Base-by-base conservation (phyloP, 2,797 vertebrate species). In the Phyllotis vaccarum region DNA sequence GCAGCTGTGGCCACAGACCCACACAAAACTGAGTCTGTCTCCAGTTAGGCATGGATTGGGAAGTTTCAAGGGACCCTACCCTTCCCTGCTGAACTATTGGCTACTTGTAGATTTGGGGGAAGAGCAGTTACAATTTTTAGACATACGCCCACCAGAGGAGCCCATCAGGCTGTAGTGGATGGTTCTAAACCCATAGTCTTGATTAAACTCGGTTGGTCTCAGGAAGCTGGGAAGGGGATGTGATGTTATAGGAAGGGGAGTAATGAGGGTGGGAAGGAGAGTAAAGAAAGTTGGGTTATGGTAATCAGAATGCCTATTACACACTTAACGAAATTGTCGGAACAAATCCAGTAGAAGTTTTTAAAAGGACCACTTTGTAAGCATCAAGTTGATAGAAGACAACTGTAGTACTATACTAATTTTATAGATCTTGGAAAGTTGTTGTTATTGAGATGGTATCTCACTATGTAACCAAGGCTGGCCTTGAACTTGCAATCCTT, bases 391-490 rank as follows among this genome's bases (percentile, higher is more conserved):
- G 54, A 74, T 86, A 82, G 37, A 93, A 75, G 19, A 16, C 78
- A 94, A 91, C 74, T 94, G 5, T 17, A 74, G 5, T 81, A 72
- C 83, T 86, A 86, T 54, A 60, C 81, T 93, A 76, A 78, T 74
- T 96, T 96, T 95, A 82, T 78, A 95, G 17, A 60, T 22, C 49
- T 93, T 88, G 58, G 78, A 7, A 49, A 21, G 43, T 86, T 52
- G 46, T 34, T 72, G 37, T 37, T 82, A 31, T 91, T 91, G 37
- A 91, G 40, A 49, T 22, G 46, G 16, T 40, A 31, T 24, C 49
- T 81, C 13, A 58, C 62, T 81, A 9, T 70, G 29, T 82, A 72
- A 34, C 29, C 21, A 34, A 46, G n/a, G 12, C 52, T 82, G 31
- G 31, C 22, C 79, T 91, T 58, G 22, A 46, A 82, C 31, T 72